Percentiles rank a stretch among this genome's conserved stretches.
Conservation (phyloP, 2,797 vertebrate genomes). For the Gadopsis bispinosus region DNA sequence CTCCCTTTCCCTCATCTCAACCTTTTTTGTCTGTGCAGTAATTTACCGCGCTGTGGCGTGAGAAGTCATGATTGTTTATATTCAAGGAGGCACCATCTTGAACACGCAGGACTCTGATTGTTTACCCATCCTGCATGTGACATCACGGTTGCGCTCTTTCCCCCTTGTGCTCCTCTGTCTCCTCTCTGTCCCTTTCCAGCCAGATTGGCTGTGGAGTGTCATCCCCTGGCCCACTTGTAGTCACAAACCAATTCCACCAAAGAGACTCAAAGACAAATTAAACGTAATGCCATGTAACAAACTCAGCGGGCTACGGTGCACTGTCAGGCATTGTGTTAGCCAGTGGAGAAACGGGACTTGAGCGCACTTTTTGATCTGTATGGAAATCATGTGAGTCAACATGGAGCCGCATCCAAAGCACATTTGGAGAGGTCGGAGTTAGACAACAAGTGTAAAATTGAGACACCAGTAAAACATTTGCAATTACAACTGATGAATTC, state of each 20-base stretch:
- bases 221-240: slow-evolving; percentile 62
- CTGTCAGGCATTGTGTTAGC: slow-evolving; percentile 38
- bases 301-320: slow-evolving; percentile 52
- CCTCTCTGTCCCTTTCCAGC: slow-evolving; percentile 53
- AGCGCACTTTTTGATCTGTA: slow-evolving; percentile 62
- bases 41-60: slow-evolving; percentile 58
- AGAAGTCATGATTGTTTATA: slow-evolving; percentile 79
- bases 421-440: slow-evolving; percentile 40
- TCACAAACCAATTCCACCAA: slow-evolving; percentile 81
- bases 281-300: slow-evolving; percentile 80
- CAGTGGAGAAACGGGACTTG: slow-evolving; percentile 43
- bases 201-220: slow-evolving; percentile 64
- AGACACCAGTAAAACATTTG: slow-evolving; percentile 50
- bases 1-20: slow-evolving; percentile 49
- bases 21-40: slow-evolving; percentile 63
- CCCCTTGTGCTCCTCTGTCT: slow-evolving; percentile 29
- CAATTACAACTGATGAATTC: slow-evolving; percentile 67
- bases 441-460: slow-evolving; percentile 46
- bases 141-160: slow-evolving; percentile 49
- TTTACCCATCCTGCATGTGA: slow-evolving; percentile 73
- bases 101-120: slow-evolving; percentile 78
- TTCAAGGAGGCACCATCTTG: slow-evolving; percentile 78
- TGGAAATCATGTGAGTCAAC: slow-evolving; percentile 61
- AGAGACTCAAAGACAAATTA: slow-evolving; percentile 81
- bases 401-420: slow-evolving; percentile 43